Percentiles rank a stretch among this genome's conserved stretches.
These are phyloP conservation scores for Lithophane semibrunnea DNA, from an alignment of 2,888 invertebrate species.

Conservation along the genomic window DNA sequence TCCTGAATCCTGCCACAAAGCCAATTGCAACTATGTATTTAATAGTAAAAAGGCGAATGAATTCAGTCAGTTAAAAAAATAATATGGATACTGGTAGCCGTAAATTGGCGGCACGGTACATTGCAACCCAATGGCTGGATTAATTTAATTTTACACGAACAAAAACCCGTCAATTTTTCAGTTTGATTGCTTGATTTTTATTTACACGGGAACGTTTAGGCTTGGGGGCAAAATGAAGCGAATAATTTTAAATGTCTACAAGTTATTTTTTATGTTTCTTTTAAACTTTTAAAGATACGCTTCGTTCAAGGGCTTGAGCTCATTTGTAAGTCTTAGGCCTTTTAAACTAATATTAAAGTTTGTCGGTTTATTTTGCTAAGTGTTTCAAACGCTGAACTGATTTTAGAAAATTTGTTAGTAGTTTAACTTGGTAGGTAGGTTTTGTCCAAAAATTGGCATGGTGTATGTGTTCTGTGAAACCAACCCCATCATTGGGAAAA, in stretches of 20 bases:
- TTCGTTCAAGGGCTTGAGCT: not conserved
- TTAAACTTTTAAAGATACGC: not conserved
- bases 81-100: constrained; percentile 50
- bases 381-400: not conserved
- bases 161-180: constrained; percentile 50
- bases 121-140: constrained; percentile 60
- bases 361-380: not conserved
- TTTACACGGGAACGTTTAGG: constrained; percentile 51
- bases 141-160: constrained; percentile 62
- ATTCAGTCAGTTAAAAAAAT: constrained; percentile 32
- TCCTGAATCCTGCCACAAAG: not conserved
- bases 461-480: not conserved
- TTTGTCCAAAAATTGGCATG: not conserved
- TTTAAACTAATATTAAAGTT: constrained; percentile 27
- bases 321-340: constrained; percentile 11
- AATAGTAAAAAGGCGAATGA: constrained; percentile 23
- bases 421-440: not conserved
- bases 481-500: not conserved
- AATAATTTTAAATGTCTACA: constrained; percentile 44
- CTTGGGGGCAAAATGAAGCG: constrained; percentile 26
- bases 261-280: constrained; percentile 34
- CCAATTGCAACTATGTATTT: constrained; percentile 13
- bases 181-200: constrained; percentile 60
- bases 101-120: constrained; percentile 59
- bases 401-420: constrained; percentile 2